phyloP scores from a whole-genome alignment of 2,113 vertebrate genomes.

The Oryzias javanicus region DNA sequence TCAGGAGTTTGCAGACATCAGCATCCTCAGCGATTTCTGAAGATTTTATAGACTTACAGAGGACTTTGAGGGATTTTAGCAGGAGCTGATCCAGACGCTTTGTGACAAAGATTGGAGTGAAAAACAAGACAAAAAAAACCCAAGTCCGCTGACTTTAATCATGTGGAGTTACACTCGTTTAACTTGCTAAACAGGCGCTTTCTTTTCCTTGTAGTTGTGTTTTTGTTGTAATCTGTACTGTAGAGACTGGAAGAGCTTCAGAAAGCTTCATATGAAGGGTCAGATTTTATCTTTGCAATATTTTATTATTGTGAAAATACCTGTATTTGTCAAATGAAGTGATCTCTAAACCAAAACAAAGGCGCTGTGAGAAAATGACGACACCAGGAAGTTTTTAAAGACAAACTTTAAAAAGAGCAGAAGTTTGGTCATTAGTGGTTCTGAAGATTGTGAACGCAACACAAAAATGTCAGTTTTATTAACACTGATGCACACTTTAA shows the following conservation, averaged over 20 bases:
- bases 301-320: conserved; percentile 12
- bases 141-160: conserved; percentile 43
- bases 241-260: conserved; percentile 19
- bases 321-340: not conserved
- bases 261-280: not conserved
- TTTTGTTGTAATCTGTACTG: conserved; percentile 17
- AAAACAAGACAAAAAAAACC: no score
- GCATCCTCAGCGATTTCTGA: conserved; percentile 96
- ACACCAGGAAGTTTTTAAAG: not conserved
- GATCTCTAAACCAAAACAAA: conserved; percentile 36
- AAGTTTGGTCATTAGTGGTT: no score
- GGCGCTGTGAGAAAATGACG: conserved; percentile 11
- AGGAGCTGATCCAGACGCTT: conserved; percentile 40
- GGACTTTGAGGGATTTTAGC: conserved; percentile 28
- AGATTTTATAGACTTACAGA: conserved; percentile 35
- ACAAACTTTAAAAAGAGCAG: no score
- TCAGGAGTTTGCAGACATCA: conserved; percentile 93
- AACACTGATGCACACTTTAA: no score
- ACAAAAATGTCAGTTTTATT: no score
- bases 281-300: conserved; percentile 8
- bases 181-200: conserved; percentile 43
- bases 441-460: no score
- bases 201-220: conserved; percentile 45
- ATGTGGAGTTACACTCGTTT: conserved; percentile 38
- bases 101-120: conserved; percentile 30